Percentiles rank a stretch among this genome's conserved stretches.
phyloP scores from a whole-genome alignment of 2,113 vertebrate species.

The Tupaia tana region DNA sequence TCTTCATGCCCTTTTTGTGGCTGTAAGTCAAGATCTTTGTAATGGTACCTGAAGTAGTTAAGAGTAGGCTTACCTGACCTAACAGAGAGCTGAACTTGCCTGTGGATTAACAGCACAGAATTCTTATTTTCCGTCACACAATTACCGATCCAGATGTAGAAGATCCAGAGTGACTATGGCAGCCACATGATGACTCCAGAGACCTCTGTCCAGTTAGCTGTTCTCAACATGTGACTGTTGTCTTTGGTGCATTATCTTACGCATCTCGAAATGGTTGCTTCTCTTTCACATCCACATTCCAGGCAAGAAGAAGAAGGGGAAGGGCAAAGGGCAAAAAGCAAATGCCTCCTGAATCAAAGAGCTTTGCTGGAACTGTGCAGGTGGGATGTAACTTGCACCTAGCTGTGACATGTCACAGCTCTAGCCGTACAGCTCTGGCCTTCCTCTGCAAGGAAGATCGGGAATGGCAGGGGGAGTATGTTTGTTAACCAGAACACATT shows the following conservation, averaged over 20 bases:
- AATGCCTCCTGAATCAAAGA: background rate
- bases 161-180: background rate
- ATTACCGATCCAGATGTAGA: background rate
- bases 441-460: background rate
- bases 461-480: no score
- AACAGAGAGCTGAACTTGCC: background rate
- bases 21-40: background rate
- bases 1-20: background rate
- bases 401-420: background rate
- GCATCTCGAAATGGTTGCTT: background rate
- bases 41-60: background rate
- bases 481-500: background rate
- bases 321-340: background rate
- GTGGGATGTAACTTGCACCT: background rate
- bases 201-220: background rate
- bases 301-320: background rate
- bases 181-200: background rate
- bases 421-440: no score
- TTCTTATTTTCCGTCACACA: background rate
- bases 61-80: background rate
- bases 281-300: background rate
- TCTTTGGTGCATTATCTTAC: background rate
- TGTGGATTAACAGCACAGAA: background rate
- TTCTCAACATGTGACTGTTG: background rate
- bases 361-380: background rate